Conservation (phyloP, 2,113 vertebrate genomes). For the Axis porcinus region DNA sequence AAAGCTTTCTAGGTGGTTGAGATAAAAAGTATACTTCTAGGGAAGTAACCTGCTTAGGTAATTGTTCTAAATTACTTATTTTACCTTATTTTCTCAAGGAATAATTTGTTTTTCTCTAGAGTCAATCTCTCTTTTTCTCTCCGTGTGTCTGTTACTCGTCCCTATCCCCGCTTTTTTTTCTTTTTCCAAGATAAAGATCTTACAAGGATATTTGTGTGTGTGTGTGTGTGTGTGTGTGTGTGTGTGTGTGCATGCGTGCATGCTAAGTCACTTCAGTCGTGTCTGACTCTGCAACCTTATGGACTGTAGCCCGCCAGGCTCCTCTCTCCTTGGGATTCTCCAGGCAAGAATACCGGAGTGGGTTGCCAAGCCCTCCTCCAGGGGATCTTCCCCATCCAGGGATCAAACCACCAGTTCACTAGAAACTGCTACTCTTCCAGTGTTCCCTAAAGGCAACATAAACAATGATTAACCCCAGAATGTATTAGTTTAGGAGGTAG, state of each 20-base stretch:
- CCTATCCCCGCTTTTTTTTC: not conserved
- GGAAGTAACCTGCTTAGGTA: too few relatives aligned
- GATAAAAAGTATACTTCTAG: not conserved
- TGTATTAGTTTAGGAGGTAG: not conserved
- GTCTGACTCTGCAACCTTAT: not conserved
- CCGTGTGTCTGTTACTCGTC: too few relatives aligned
- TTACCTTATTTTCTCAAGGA: not conserved
- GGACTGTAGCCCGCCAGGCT: not conserved
- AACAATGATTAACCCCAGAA: not conserved
- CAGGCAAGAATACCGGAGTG: not conserved
- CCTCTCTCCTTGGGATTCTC: not conserved
- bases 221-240: not conserved
- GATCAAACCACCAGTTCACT: not conserved
- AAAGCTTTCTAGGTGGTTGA: not conserved
- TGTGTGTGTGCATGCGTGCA: fast-evolving
- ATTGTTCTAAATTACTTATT: not conserved
- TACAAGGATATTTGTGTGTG: not conserved
- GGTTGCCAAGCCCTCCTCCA: not conserved
- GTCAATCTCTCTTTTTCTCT: too few relatives aligned
- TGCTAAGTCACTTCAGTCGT: not conserved
- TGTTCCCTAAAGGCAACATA: not conserved
- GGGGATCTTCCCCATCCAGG: not conserved
- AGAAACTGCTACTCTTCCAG: not conserved
- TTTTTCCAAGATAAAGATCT: not conserved
- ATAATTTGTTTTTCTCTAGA: not conserved